Conservation (phyloP, 64 coral and sea anemone genomes). For the Pocillopora damicornis region DNA sequence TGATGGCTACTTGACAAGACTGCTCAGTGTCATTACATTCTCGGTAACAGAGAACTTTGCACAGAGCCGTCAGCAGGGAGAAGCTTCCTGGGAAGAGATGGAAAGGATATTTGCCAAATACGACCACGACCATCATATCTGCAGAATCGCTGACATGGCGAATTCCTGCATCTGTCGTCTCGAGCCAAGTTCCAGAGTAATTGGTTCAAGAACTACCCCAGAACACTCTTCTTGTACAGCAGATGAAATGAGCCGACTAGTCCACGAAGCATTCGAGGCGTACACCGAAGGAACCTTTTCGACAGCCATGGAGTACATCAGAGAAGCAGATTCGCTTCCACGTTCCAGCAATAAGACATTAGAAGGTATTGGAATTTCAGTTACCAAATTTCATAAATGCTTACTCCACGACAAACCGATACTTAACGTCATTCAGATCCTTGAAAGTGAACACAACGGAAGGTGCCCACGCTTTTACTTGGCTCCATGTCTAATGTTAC, state of each 20-base stretch:
- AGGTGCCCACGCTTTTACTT: constrained; percentile 29
- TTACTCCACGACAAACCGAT: constrained; percentile 24
- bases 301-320: background rate
- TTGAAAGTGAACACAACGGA: constrained; percentile 31
- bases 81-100: constrained; percentile 23
- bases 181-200: background rate
- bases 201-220: background rate
- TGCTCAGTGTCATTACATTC: constrained; percentile 40
- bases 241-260: background rate
- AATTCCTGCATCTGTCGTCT: background rate
- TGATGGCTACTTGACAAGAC: constrained; percentile 39
- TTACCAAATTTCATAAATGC: constrained; percentile 35
- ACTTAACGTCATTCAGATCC: background rate
- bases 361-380: constrained; percentile 39
- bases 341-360: background rate
- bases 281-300: background rate
- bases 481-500: constrained; percentile 5
- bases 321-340: constrained; percentile 1
- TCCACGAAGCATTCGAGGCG: constrained; percentile 6
- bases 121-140: constrained; percentile 4
- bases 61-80: constrained; percentile 3
- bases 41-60: constrained; percentile 1
- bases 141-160: constrained; percentile 19
- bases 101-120: constrained; percentile 20
- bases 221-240: no score